Base-by-base conservation (phyloP, 2,113 vertebrate genomes). In the Pyrgilauda ruficollis region DNA sequence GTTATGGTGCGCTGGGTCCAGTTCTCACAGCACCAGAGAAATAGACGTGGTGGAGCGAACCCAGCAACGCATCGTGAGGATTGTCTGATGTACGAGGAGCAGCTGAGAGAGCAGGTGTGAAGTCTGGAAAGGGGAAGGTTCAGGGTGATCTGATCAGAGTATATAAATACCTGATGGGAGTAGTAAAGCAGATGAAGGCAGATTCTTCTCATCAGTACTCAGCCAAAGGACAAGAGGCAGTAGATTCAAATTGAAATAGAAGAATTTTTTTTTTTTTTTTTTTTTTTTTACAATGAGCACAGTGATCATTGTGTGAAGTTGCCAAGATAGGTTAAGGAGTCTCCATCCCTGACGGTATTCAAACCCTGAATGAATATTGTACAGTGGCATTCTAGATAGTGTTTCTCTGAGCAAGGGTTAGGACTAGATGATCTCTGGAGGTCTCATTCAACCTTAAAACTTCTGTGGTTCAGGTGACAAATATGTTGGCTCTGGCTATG, bases 111-210 rank as follows among this genome's bases (percentile, higher is more conserved):
- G 46, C 9, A 47, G 30, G 3, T 4, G 2, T 39, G 68, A 66
- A 74, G 4, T 53, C 18, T 56, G 27, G 30, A 44, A 68, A 79
- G 82, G 16, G 16, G 27, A 83, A 89, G 22, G 9, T 49, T 59
- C 23, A 28, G 24, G 9, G 11, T 53, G 15, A 28, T 62, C 30
- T 66, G 28, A 37, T 61, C 50, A 17, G 3, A 39, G 10, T 0
- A 0, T 44, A 55, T 46, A n/a, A 78, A 64, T 49, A 63, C 10
- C 13, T 59, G 44, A 17, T 18, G 2, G 44, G 8, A 2, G 1
- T 63, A 33, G 11, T 31, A 66, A 78, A 61, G 30, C 78, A 61
- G 20, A n/a, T 7, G 41, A 52, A 69, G 13, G 3, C 39, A 73
- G 33, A 28, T 46, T 59, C 44, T 68, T 84, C 35, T 72, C 22